Evolutionary conservation across 2,113 vertebrate genomes (phyloP), one percentile per base, ranked within the genome.

Genomic region (Rhipidura dahli): DNA sequence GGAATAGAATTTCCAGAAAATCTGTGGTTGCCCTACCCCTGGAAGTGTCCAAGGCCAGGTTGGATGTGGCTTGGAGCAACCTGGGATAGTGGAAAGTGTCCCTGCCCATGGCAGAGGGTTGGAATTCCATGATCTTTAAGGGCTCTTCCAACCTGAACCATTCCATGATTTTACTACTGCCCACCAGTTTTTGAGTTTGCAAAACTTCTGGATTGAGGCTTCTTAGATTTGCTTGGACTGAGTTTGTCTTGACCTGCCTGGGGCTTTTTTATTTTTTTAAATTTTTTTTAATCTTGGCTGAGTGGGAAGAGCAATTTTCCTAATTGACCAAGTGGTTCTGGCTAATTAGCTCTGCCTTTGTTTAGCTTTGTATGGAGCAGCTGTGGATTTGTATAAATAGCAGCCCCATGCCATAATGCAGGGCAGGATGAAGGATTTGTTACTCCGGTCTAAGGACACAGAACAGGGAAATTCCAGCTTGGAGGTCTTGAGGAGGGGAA

Each of bases 21-120:
- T 2, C 15, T 66, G 51, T 30, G 68, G 31, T 22, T 65, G 22
- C 3, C 1, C 8, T 26, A 39, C n/a, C 33, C 77, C 13, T 45
- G 33, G 68, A 14, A 51, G 1, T 26, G 33, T 60, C 2, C 18
- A 6, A 51, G 37, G 4, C 33, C 13, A 30, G 37, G 23, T 1
- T 73, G 28, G 63, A 18, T 0, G 0, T 5, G 45, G 13, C 2
- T 59, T 59, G 59, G 44, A 73, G 1, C 27, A 51, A 0, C 3
- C 23, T 81, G 44, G 51, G 33, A 7, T 8, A 21, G 5, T 6
- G 33, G 23, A 7, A 89, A 9, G 7, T 30, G 13, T 39, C 15
- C 15, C 31, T 72, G 21, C 10, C 53, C 37, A 10, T 22, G 14
- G 17, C 14, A 37, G 7, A 37, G 7, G 11, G 23, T 3, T 49